These are phyloP conservation scores for Lasius fuliginosus DNA, from an alignment of 2,888 invertebrate genomes.

Conservation along the genomic window DNA sequence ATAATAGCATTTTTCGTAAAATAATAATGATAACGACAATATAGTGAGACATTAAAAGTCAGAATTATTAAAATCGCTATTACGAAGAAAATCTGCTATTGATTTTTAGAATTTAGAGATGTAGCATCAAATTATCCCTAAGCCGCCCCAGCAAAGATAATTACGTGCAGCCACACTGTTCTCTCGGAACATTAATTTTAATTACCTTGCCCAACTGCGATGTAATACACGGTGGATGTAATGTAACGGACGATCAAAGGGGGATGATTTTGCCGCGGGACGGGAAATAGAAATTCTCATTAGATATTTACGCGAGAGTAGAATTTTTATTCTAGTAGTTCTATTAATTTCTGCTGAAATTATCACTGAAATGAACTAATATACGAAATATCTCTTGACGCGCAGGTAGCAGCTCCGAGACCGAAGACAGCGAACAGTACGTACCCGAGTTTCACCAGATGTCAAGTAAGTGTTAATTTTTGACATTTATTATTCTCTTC, in stretches of 20 bases:
- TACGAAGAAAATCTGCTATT: not conserved
- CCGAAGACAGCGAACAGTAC: constrained; percentile 87
- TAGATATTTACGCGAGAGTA: not conserved
- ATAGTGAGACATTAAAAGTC: not conserved
- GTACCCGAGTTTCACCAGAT: constrained; percentile 86
- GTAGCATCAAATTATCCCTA: constrained; percentile 43
- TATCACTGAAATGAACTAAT: not conserved
- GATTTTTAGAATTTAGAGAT: constrained; percentile 44
- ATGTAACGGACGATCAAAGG: constrained; percentile 71
- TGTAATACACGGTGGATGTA: constrained; percentile 76
- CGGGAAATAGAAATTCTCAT: constrained; percentile 28
- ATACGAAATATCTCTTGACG: constrained; percentile 57
- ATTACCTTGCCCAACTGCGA: constrained; percentile 77
- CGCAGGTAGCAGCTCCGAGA: constrained; percentile 87
- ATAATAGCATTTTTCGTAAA: not conserved
- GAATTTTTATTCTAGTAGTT: not conserved
- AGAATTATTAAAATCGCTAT: not conserved
- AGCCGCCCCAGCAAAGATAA: constrained; percentile 61
- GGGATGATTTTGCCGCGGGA: constrained; percentile 42
- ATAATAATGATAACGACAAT: not conserved
- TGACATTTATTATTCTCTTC: not conserved
- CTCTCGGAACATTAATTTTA: constrained; percentile 80
- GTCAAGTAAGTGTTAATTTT: constrained; percentile 75
- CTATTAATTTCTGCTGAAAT: not conserved
- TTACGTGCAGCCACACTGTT: constrained; percentile 66